A percentile compares a stretch with the other conserved stretches of the same genome.
phyloP scores from a whole-genome alignment of 2,113 vertebrate species.

The Elephas maximus region DNA sequence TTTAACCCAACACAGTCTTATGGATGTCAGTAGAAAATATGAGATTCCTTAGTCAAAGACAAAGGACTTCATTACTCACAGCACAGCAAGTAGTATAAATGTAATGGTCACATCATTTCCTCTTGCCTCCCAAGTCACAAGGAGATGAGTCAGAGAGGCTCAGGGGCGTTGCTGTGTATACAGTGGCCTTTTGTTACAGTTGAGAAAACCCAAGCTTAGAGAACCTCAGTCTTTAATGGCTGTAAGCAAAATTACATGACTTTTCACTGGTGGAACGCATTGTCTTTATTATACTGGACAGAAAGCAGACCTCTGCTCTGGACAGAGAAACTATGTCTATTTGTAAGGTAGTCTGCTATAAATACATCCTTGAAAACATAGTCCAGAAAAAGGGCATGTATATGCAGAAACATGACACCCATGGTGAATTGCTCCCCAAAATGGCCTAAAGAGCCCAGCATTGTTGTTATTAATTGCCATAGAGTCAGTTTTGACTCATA shows the following conservation, averaged over 20 bases:
- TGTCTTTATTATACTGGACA: background rate
- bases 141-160: background rate
- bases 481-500: background rate
- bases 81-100: background rate
- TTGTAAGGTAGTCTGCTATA: background rate
- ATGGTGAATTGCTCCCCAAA: background rate
- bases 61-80: background rate
- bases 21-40: background rate
- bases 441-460: background rate
- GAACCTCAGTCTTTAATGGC: background rate
- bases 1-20: background rate
- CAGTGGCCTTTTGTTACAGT: background rate
- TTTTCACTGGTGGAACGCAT: background rate
- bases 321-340: background rate
- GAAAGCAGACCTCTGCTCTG: background rate
- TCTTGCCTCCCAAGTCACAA: background rate
- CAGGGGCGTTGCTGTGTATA: background rate
- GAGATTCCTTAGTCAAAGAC: background rate
- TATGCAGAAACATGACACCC: background rate
- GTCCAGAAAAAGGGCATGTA: background rate
- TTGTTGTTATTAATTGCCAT: background rate
- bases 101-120: background rate
- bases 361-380: background rate
- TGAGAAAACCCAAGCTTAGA: background rate
- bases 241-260: background rate